Evolutionary conservation across 2,113 vertebrate genomes (phyloP).

Genomic region (Numida meleagris): DNA sequence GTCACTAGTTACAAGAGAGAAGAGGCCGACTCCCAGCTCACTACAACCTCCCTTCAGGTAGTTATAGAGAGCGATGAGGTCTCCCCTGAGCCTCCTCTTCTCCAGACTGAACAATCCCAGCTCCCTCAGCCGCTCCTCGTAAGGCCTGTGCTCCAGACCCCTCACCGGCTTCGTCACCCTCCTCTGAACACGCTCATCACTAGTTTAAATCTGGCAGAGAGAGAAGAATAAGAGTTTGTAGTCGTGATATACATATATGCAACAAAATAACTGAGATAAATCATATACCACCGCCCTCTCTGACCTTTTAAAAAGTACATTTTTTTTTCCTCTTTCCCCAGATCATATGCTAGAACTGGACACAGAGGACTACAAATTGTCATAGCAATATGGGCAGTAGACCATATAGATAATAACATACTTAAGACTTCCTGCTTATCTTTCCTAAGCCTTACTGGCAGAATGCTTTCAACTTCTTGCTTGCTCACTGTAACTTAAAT

Average conservation of each 20-base stretch:
- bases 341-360: neutral
- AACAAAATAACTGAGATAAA: neutral
- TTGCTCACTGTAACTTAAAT: neutral
- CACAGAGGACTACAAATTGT: neutral
- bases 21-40: too few species aligned
- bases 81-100: too few species aligned
- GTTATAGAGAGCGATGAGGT: too few species aligned
- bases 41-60: too few species aligned
- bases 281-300: neutral
- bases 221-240: neutral
- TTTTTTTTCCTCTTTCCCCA: neutral
- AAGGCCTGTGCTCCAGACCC: too few species aligned
- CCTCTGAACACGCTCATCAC: too few species aligned
- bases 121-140: too few species aligned
- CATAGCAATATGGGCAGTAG: neutral
- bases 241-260: neutral
- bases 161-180: too few species aligned
- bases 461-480: neutral
- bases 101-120: too few species aligned
- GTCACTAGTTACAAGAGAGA: too few species aligned
- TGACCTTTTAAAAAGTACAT: neutral
- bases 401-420: neutral
- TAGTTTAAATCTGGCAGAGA: neutral
- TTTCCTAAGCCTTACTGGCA: neutral
- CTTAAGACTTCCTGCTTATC: neutral